A percentile compares a stretch with the other conserved stretches of the same genome.
Evolutionary conservation across 2,888 invertebrate species (phyloP).

Genomic region (Coelinius sp.): DNA sequence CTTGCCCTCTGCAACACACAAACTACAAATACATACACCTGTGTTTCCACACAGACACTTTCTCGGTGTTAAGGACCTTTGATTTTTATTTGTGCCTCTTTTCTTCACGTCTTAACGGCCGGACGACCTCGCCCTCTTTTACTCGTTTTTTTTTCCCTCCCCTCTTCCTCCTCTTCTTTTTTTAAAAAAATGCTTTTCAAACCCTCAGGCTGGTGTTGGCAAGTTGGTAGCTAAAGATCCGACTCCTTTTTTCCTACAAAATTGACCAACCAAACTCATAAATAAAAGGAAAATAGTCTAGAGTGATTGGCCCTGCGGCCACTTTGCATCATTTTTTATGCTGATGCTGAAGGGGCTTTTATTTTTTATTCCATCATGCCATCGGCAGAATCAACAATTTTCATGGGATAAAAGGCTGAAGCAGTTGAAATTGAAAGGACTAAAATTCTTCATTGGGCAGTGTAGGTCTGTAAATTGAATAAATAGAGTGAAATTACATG

Average conservation of each 20-base stretch:
- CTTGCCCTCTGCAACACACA: not conserved
- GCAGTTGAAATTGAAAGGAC: not conserved
- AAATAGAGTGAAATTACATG: not conserved
- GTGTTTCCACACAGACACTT: conserved; percentile 3
- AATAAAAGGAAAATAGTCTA: conserved; percentile 4
- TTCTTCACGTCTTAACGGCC: conserved; percentile 7
- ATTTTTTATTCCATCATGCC: not conserved
- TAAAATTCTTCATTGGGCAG: not conserved
- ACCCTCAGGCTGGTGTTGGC: not conserved
- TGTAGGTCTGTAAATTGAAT: not conserved
- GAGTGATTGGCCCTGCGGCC: conserved; percentile 4
- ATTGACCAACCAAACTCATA: conserved; percentile 3
- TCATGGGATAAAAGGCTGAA: not conserved
- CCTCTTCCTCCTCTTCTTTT: not conserved
- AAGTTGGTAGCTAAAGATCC: not conserved
- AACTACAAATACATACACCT: conserved; percentile 10
- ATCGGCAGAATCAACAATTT: not conserved
- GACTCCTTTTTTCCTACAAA: conserved; percentile 1
- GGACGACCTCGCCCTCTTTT: conserved; percentile 22
- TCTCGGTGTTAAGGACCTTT: conserved; percentile 12
- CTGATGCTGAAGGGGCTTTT: not conserved
- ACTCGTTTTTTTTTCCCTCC: not conserved
- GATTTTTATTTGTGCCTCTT: conserved; percentile 11
- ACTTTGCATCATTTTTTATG: conserved; percentile 34
- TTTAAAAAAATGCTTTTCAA: not conserved